These are phyloP conservation scores for Delichon dasypus DNA, from an alignment of 2,797 vertebrate species.

Conservation along the genomic window DNA sequence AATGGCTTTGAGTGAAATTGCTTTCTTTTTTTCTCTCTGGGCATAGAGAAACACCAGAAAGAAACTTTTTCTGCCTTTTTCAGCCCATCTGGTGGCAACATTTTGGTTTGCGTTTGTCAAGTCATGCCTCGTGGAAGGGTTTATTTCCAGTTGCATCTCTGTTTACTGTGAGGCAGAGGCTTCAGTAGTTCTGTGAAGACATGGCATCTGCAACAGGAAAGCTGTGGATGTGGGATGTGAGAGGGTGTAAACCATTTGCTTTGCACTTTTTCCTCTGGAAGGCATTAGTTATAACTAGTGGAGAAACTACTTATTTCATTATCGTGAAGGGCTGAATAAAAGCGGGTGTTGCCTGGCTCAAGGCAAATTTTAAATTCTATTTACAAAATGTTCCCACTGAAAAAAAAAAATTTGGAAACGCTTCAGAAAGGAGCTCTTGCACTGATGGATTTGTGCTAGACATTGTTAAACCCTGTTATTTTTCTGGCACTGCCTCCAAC, in stretches of 20 bases:
- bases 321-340: conserved; percentile 60
- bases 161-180: neutral
- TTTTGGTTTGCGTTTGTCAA: neutral
- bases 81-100: neutral
- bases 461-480: conserved; percentile 72
- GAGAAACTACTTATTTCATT: conserved; percentile 60
- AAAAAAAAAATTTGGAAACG: conserved; percentile 68
- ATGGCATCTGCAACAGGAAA: neutral
- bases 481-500: conserved; percentile 67
- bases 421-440: conserved; percentile 74
- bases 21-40: neutral
- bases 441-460: conserved; percentile 68
- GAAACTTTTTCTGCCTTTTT: neutral
- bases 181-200: neutral
- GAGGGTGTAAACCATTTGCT: conserved; percentile 23
- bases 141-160: neutral
- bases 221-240: conserved; percentile 1
- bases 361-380: conserved; percentile 68
- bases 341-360: conserved; percentile 69
- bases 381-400: conserved; percentile 69
- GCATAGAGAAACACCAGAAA: neutral
- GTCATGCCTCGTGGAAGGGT: neutral
- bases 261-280: conserved; percentile 18
- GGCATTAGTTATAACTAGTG: conserved; percentile 15
- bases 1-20: neutral